Evolutionary conservation across 2,797 vertebrate genomes (phyloP), one percentile per base, ranked within the genome.

Genomic region (Acanthopagrus latus): DNA sequence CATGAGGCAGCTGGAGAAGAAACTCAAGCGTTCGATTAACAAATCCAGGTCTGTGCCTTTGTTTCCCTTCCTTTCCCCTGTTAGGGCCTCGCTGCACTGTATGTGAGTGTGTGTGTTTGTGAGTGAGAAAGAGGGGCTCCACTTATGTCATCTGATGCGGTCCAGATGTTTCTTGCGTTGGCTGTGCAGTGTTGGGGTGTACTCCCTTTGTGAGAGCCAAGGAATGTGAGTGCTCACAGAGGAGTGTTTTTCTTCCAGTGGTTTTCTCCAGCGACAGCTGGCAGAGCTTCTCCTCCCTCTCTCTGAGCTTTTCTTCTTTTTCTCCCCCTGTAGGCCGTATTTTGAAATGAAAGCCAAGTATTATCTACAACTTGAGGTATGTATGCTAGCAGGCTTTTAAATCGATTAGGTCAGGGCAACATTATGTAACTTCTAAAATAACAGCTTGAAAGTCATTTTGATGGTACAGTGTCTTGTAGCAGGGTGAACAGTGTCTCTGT

Each of bases 321-420:
- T 73, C 85, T 91, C 89, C 86, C 78, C 75, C 86, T 90, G 71
- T 91, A 99, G 98, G 90, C 97, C 98, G 33, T 99, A 99, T 91
- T 99, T 99, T 95, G 98, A 99, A 92, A 94, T 99, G 81, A 99
- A 99, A 94, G 96, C 96, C 0, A 98, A 97, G 89, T 99, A 99
- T 93, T 99, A 99, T 10, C 92, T 98, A 13, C 97, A 99, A 16
- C 96, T 99, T 1, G 98, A 99, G 97, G 98, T 99, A 95, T 0
- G 95, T 94, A 62, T 54, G 38, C 6, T 7, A 23, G 20, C 33
- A 18, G 20, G 17, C 16, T 33, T 64, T 27, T 64, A 13, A 69
- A 20, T 21, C 3, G 8, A 54, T 58, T 12, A 21, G 33, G 33
- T 33, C 8, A 33, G 7, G 7, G 33, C 33, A 33, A 33, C 33